phyloP scores from a whole-genome alignment of 2,888 invertebrate genomes.

The Dasypogon diadema region DNA sequence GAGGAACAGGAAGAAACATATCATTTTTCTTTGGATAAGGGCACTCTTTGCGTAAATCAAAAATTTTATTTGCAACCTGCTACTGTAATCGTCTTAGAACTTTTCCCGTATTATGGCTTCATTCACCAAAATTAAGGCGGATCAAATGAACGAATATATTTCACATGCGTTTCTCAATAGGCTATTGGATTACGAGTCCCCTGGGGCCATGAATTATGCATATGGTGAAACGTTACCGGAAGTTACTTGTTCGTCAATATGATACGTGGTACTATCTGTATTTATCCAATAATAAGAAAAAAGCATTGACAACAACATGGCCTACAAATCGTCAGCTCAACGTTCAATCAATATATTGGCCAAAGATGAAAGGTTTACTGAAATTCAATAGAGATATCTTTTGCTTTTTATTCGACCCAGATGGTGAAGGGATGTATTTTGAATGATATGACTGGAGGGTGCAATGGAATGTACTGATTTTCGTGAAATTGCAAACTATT shows the following conservation, averaged over 20 bases:
- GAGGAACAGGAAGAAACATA: no score
- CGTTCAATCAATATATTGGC: conserved; percentile 14
- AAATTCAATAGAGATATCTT: background rate
- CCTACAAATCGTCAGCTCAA: background rate
- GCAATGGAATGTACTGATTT: no score
- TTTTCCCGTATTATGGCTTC: conserved; percentile 10
- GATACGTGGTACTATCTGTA: conserved; percentile 45
- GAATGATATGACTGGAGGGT: no score
- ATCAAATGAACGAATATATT: background rate
- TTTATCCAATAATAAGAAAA: no score
- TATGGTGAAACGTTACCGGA: conserved; percentile 52
- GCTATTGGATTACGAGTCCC: no score
- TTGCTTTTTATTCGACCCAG: no score
- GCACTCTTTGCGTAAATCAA: no score
- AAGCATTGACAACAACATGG: background rate
- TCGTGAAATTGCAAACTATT: background rate
- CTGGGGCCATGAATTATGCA: conserved; percentile 56
- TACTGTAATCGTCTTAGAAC: no score
- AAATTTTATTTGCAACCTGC: no score
- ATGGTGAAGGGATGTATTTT: no score
- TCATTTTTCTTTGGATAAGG: no score
- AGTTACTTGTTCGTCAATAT: conserved; percentile 54
- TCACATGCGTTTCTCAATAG: no score
- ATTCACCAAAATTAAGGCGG: conserved; percentile 22
- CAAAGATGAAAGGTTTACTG: background rate